Evolutionary conservation across 2,888 invertebrate genomes (phyloP), one percentile per base, ranked within the genome.

Genomic region (Hanleya hanleyi): DNA sequence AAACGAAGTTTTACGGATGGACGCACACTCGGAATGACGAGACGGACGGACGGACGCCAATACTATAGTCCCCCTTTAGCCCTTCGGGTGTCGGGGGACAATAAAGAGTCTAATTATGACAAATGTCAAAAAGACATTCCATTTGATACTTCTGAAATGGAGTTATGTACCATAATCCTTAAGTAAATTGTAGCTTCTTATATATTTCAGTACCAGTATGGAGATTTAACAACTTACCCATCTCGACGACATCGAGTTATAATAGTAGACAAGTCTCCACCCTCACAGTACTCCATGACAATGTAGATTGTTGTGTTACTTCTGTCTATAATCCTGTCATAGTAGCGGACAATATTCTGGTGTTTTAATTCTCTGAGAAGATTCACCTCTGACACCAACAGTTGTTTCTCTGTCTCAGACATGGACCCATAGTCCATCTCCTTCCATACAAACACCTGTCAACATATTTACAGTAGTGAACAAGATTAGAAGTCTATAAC

Each of bases 201-300:
- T 12, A 9, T 57, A 57, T 57, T n/a, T n/a, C n/a, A n/a, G n/a
- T n/a, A n/a, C n/a, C n/a, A n/a, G n/a, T n/a, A n/a, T n/a, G n/a
- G 83, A 80, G 22, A 57, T 50, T 71, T 0, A 41, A 49, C 33
- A n/a, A 74, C 83, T 73, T 77, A 90, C 90, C 86, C 86, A 47
- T 89, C 87, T 74, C 86, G 88, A 49, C 91, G 90, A 70, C 92
- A 92, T 35, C 90, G 91, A 38, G 91, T 89, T 33, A 94, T 92
- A 0, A 94, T 86, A 71, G 92, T 91, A 15, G 91, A 89, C 6
- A 94, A 87, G 86, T 93, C 93, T 6, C 94, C 94, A 67, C 93
- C 92, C 62, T 92, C 92, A 81, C 94, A 94, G 85, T 92, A 93
- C 85, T 94, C 94, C 92, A 93, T 93, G 35, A 94, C 92, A 37